Evolutionary conservation across 2,888 invertebrate genomes (phyloP), one percentile per base, ranked within the genome.

Genomic region (Trichopoda pennipes): DNA sequence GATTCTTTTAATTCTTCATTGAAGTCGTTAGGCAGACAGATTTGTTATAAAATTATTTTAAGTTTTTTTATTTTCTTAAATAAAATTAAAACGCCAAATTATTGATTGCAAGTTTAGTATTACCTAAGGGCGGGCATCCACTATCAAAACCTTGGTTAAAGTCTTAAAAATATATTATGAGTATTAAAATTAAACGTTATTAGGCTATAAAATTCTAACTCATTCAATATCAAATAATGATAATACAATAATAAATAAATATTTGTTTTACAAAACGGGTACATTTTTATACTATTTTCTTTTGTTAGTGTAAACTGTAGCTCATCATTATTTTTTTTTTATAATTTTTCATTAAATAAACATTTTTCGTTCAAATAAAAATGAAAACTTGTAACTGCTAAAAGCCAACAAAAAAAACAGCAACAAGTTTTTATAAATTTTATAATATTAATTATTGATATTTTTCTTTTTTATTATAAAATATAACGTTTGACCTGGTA

Each of bases 401-500:
- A 28, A 28, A 19, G 17, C 23, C 53, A 42, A 38, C 12, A 35
- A 19, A 1, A 14, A 21, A 21, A 42, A 44, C 7, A 42, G 3
- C 69, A 55, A 32, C 44, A 56, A 28, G 55, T 44, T 55, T 68
- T 68, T 42, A 64, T 53, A 17, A 42, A 44, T 68, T 44, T 47
- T 35, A 19, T 6, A 16, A 51, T 58, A 47, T 63, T 60, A 56
- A 60, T 58, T 56, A 12, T 74, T 56, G 14, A 49, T 58, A 21
- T 38, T 68, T 58, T 63, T 60, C 53, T 69, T 77, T 76, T 60
- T 53, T 56, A 35, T 3, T 17, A 32, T 61, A 49, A 44, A 63
- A 55, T n/a, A 73, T 80, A 70, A 77, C 72, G 82, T 84, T 85
- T 85, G 85, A 85, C 85, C 85, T 85, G 85, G 85, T 85, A 81